Evolutionary conservation across 2,797 vertebrate species (phyloP).

Genomic region (Spinibarbus caldwelli): DNA sequence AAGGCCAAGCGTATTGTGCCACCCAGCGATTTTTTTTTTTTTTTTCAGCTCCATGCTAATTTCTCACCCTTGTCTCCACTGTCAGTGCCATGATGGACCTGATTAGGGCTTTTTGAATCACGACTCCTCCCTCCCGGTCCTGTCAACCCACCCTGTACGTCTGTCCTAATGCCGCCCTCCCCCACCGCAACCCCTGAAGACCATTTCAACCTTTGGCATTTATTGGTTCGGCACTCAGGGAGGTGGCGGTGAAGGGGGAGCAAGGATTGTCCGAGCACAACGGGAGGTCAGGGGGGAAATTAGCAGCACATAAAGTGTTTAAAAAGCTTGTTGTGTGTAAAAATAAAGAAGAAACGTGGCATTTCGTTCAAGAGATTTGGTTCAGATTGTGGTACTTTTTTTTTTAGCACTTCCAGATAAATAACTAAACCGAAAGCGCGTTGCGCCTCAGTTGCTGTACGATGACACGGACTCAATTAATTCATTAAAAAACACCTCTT

Average conservation of each 20-base stretch:
- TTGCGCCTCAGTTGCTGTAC: background rate
- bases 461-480: background rate
- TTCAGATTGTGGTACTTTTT: constrained; percentile 12
- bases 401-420: constrained; percentile 35
- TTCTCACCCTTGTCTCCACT: constrained; percentile 68
- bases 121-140: constrained; percentile 66
- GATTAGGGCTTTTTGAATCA: constrained; percentile 78
- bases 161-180: constrained; percentile 33
- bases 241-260: constrained; percentile 68
- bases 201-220: constrained; percentile 87
- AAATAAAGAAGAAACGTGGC: constrained; percentile 78
- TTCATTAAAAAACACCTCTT: constrained; percentile 29
- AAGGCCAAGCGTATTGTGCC: constrained; percentile 71
- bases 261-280: constrained; percentile 86
- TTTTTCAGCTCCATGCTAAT: constrained; percentile 78
- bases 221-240: constrained; percentile 77
- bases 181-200: constrained; percentile 65
- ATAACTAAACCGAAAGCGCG: background rate
- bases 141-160: constrained; percentile 74
- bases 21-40: constrained; percentile 68
- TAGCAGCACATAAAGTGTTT: constrained; percentile 91
- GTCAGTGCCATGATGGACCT: constrained; percentile 76
- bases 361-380: background rate
- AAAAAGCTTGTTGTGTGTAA: constrained; percentile 77
- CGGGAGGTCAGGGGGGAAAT: constrained; percentile 90